phyloP scores from a whole-genome alignment of 2,797 vertebrate species.

The Sebastes itinus region DNA sequence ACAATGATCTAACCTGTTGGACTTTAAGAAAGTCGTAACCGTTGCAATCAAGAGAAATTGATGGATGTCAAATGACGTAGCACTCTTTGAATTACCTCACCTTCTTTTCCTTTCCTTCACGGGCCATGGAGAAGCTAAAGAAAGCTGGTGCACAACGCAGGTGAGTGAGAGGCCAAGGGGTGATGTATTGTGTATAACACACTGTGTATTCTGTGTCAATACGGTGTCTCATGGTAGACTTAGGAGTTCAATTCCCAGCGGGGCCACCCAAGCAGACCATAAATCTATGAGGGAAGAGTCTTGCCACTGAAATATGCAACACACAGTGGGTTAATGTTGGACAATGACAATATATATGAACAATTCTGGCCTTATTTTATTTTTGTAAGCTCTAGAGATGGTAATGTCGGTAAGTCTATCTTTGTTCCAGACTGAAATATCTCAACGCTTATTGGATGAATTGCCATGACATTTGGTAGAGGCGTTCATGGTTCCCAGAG shows the following conservation, averaged over 20 bases:
- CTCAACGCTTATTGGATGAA: background rate
- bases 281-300: slow-evolving; percentile 40
- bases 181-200: slow-evolving; percentile 60
- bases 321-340: background rate
- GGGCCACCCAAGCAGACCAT: slow-evolving; percentile 70
- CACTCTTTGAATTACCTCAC: slow-evolving; percentile 24
- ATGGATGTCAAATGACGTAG: slow-evolving; percentile 43
- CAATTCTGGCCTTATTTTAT: background rate
- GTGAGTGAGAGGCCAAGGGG: slow-evolving; percentile 63
- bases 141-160: slow-evolving; percentile 27
- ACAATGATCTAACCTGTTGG: slow-evolving; percentile 5
- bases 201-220: slow-evolving; percentile 58
- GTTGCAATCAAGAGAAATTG: slow-evolving; percentile 39
- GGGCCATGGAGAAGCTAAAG: slow-evolving; percentile 54
- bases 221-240: slow-evolving; percentile 25
- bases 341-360: background rate
- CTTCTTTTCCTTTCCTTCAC: slow-evolving; percentile 54
- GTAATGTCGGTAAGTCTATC: background rate
- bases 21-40: slow-evolving; percentile 14
- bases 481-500: background rate
- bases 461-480: background rate
- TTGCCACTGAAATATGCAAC: slow-evolving; percentile 38
- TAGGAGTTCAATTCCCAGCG: slow-evolving; percentile 27
- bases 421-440: background rate
- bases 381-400: background rate